Percentiles rank a stretch among this genome's conserved stretches.
Evolutionary conservation across 2,113 vertebrate species (phyloP).

Genomic region (Gila orcuttii): DNA sequence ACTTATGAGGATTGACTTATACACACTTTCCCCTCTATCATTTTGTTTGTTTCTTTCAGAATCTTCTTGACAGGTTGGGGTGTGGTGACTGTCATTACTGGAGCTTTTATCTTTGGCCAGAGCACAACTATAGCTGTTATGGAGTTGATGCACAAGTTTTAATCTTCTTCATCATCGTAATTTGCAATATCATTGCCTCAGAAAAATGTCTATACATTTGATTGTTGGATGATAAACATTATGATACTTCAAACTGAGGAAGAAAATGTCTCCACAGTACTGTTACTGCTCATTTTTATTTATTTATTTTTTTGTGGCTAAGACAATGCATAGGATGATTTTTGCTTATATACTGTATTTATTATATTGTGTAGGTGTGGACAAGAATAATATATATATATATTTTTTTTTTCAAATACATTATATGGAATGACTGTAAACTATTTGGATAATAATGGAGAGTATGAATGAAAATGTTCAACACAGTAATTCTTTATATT

Average conservation of each 20-base stretch:
- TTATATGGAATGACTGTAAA: not conserved
- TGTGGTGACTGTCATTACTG: conserved; percentile 69
- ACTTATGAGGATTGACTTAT: not conserved
- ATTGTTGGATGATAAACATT: not conserved
- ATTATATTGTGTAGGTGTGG: not conserved
- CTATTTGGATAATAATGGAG: not conserved
- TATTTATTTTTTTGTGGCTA: not conserved
- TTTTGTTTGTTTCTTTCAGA: conserved; percentile 68
- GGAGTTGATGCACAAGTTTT: conserved; percentile 51
- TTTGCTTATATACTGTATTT: not conserved
- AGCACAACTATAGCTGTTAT: conserved; percentile 68
- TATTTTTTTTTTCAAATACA: conserved; percentile 1
- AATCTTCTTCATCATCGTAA: not conserved
- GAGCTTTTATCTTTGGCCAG: conserved; percentile 76
- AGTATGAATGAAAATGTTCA: not conserved
- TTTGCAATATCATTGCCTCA: not conserved
- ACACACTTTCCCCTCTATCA: not conserved
- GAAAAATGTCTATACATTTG: not conserved
- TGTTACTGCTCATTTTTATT: not conserved
- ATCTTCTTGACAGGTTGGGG: conserved; percentile 80
- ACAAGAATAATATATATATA: not conserved
- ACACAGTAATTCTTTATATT: not conserved
- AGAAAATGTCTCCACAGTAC: not conserved
- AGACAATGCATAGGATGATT: not conserved
- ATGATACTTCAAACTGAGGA: not conserved